Evolutionary conservation across 1,140 invertebrate genomes (phyloP), one percentile per base, ranked within the genome.

Genomic region (Diprion similis): DNA sequence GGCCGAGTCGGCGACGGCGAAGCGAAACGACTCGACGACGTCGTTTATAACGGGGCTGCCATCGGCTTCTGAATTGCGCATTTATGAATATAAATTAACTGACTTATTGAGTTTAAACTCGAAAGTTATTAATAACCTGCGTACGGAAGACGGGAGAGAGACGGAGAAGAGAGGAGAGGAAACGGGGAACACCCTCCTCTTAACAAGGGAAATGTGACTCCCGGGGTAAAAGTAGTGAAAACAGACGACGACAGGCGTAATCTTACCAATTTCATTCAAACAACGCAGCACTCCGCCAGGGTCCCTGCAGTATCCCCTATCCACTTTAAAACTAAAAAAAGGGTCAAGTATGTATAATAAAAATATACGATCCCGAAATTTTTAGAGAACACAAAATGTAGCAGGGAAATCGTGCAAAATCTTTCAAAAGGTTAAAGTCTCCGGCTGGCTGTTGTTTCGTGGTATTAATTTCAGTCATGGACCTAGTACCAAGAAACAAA

Each of bases 61-160:
- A 11, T 18, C 66, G 37, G 13, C 8, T 18, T 17, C 19, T 68
- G 18, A 68, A 17, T 68, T 64, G 17, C 59, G 59, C 59, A 64
- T 64, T 68, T 19, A 68, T 68, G 66, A 68, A 68, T 68, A 68
- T 68, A 18, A 19, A 68, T 18, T 11, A 18, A 68, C 13, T 18
- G 66, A 68, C 66, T 68, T 68, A 68, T 68, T 19, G 66, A 45
- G 66, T 68, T 68, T 19, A 18, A 68, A 68, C 18, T 68, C 11
- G 11, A 17, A 15, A 59, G 11, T 17, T 59, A 17, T 13, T 6
- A 59, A 7, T 9, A 59, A 59, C n/a, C n/a, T 9, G 51, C 11
- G 11, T 59, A 59, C 51, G 11, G 8, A 59, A 59, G n/a, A 59
- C n/a, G n/a, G 6, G 11, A 10, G n/a, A 59, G n/a, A 59, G 11